Base-by-base conservation (phyloP, 2,113 vertebrate species). In the Solea solea region DNA sequence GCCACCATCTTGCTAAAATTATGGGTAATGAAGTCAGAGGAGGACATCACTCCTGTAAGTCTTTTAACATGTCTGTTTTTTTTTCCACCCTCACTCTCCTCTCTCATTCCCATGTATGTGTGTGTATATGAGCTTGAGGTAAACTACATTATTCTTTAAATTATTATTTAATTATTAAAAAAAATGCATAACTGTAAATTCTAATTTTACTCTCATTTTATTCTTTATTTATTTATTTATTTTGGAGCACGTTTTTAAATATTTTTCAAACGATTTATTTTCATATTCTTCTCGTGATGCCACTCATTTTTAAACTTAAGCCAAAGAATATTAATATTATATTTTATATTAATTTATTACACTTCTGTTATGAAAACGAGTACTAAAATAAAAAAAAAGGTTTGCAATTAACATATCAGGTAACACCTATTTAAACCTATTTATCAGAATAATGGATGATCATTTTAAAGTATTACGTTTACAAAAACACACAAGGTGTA, bases 1-100 rank as follows among this genome's bases (percentile, higher is more conserved):
- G 80, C 76, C 84, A 84, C 78, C 85, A 89, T 87, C 84, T 88
- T 90, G 85, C 64, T 64, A 78, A 90, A 85, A 90, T 87, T 55
- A 84, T 46, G 55, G 68, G 39, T 83, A 80, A 87, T 90, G 80
- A 69, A 86, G 86, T 88, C 86, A 86, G 79, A 90, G 71, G 81
- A 76, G 85, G 75, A 72, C 80, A 88, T 82, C 72, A 77, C 42
- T 69, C 61, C 60, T 54, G 60, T 76, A 69, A 72, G 77, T 83
- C 70, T 82, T 75, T 83, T 56, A 68, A 34, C 50, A 34, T 60
- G 3, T 10, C 3, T 9, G 3, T 2, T 39, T 45, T 13, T 13
- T 10, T 4, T 69, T 39, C 15, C 1, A 25, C 21, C 41, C 49
- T 11, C 21, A 48, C 16, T 87, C 79, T 89, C 27, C 79, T 89